Conservation (phyloP, 2,113 vertebrate species). For the Siniperca chuatsi region DNA sequence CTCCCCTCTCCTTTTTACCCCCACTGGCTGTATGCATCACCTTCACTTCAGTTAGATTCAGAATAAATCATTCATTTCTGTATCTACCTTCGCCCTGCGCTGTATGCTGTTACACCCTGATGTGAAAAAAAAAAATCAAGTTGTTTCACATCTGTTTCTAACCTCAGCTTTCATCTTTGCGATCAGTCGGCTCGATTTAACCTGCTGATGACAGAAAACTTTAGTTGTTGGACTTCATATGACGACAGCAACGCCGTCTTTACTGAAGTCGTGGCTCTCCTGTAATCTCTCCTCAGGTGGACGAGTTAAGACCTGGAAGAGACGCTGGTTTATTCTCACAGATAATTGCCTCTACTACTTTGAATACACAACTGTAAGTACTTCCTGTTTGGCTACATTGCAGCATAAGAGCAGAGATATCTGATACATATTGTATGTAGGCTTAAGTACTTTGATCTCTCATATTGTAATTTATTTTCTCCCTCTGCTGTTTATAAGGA, state of each 20-base stretch:
- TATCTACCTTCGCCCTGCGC: slow-evolving; percentile 55
- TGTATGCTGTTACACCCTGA: slow-evolving; percentile 35
- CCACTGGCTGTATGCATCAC: slow-evolving; percentile 31
- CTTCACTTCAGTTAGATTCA: slow-evolving; percentile 8
- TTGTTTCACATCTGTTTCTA: slow-evolving; percentile 54
- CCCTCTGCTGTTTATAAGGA: slow-evolving; percentile 83
- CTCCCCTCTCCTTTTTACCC: background rate
- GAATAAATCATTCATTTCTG: background rate
- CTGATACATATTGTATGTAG: background rate
- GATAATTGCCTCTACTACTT: slow-evolving; percentile 99
- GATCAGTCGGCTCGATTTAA: slow-evolving; percentile 18
- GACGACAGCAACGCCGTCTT: background rate
- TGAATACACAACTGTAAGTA: slow-evolving; percentile 95
- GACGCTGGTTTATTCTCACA: slow-evolving; percentile 98
- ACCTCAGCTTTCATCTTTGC: slow-evolving; percentile 41
- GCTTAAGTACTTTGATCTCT: background rate
- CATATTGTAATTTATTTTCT: background rate
- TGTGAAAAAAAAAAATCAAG: background rate
- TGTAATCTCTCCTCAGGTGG: slow-evolving; percentile 88
- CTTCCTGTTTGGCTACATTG: background rate
- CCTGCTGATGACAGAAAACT: slow-evolving; percentile 15
- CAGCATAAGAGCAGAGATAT: background rate
- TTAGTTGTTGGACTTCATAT: background rate
- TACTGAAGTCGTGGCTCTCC: slow-evolving; percentile 62
- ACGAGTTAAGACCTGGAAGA: slow-evolving; percentile 97